phyloP scores from a whole-genome alignment of 2,797 vertebrate genomes.

The Tauraco hartlaubi region DNA sequence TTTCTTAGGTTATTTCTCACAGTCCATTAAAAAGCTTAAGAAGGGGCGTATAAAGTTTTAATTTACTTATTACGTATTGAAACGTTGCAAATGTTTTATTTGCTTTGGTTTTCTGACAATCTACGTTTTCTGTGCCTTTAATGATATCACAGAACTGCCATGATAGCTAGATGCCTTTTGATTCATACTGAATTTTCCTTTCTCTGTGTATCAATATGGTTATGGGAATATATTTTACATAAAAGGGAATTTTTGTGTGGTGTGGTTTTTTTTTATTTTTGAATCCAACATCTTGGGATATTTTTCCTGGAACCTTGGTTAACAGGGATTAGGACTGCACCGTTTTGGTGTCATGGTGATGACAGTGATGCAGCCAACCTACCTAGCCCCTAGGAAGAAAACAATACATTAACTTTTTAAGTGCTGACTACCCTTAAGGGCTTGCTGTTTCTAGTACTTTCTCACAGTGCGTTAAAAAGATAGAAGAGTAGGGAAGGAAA shows the following conservation, averaged over 20 bases:
- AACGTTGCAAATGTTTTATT: not conserved
- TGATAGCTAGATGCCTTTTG: not conserved
- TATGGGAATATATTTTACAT: not conserved
- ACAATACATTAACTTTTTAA: conserved; percentile 61
- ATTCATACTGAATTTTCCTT: not conserved
- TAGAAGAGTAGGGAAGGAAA: conserved; percentile 43
- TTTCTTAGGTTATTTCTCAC: not conserved
- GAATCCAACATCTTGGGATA: not conserved
- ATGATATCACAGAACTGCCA: not conserved
- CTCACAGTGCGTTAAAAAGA: conserved; percentile 40
- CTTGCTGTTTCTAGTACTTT: conserved; percentile 42
- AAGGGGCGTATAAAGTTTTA: not conserved
- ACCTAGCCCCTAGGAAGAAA: conserved; percentile 7
- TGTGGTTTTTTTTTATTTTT: not conserved
- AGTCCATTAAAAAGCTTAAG: not conserved
- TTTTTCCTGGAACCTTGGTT: conserved; percentile 6
- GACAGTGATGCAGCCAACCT: not conserved
- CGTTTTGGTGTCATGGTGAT: not conserved
- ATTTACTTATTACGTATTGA: not conserved
- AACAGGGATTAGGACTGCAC: not conserved
- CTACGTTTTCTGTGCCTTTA: not conserved
- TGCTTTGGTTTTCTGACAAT: not conserved
- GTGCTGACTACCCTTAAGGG: conserved; percentile 27
- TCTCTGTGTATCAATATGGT: not conserved
- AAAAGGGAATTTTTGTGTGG: not conserved